phyloP scores from a whole-genome alignment of 2,888 invertebrate genomes.

The Melieria omissa region DNA sequence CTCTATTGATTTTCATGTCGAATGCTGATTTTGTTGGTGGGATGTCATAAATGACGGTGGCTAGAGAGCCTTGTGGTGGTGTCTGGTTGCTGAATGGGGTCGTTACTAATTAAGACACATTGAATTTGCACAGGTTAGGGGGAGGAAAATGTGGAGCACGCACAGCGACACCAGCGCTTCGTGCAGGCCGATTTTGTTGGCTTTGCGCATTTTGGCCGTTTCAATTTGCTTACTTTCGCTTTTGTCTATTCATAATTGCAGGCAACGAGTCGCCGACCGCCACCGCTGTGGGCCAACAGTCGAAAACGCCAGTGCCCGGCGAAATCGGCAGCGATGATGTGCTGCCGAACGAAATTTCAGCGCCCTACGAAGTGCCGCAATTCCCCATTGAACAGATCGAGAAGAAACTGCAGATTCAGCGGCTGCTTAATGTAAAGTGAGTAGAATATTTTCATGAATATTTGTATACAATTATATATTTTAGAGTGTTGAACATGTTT shows the following conservation, averaged over 20 bases:
- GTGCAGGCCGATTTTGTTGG: too few relatives aligned
- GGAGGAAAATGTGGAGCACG: too few relatives aligned
- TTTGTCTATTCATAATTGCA: conserved; percentile 42
- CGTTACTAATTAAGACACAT: not conserved
- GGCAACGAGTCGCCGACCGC: conserved; percentile 53
- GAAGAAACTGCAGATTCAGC: conserved; percentile 88
- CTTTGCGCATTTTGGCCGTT: too few relatives aligned
- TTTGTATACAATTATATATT: too few relatives aligned
- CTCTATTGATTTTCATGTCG: conserved; percentile 34
- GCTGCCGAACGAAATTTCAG: conserved; percentile 85
- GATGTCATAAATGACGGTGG: not conserved
- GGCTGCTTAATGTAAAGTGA: conserved; percentile 89
- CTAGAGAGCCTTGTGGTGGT: not conserved
- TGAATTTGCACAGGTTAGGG: not conserved
- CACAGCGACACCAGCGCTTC: too few relatives aligned
- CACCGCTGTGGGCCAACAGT: conserved; percentile 36
- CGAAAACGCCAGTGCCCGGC: conserved; percentile 40
- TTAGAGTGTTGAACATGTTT: too few relatives aligned
- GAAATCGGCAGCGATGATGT: conserved; percentile 47
- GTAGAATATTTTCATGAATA: conserved; percentile 57
- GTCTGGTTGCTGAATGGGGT: not conserved
- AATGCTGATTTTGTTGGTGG: conserved; percentile 11
- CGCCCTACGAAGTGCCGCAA: conserved; percentile 97
- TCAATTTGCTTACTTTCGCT: not conserved
- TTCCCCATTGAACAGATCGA: conserved; percentile 98